These are phyloP conservation scores for Psophia crepitans DNA, from an alignment of 2,113 vertebrate species.

Conservation along the genomic window DNA sequence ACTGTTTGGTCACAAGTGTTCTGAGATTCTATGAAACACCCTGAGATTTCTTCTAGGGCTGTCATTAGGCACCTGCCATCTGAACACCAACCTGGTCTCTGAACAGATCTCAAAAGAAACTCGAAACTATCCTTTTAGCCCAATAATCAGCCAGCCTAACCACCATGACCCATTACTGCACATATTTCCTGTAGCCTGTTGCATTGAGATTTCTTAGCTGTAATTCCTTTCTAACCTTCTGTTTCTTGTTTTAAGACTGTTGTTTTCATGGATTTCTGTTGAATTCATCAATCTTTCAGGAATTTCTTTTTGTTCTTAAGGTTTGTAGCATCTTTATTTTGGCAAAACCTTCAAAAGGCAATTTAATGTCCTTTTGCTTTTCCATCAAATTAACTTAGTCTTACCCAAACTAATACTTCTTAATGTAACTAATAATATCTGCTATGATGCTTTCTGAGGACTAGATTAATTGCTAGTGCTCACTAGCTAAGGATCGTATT, in stretches of 20 bases:
- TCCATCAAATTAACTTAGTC: not conserved
- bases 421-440: not conserved
- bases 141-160: not conserved
- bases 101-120: not conserved
- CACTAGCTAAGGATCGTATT: not conserved
- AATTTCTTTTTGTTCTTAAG: not conserved
- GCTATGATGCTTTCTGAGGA: not conserved
- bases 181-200: not conserved
- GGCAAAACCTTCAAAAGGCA: not conserved
- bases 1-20: not conserved
- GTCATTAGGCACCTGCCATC: not conserved
- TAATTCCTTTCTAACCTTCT: not conserved
- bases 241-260: not conserved
- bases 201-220: not conserved
- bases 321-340: not conserved
- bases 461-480: not conserved
- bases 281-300: not conserved
- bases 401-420: not conserved
- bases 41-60: not conserved
- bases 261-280: not conserved
- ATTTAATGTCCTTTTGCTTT: not conserved
- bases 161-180: not conserved
- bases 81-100: not conserved
- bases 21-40: not conserved
- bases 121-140: not conserved